phyloP scores from a whole-genome alignment of 2,888 invertebrate species.

The Megalurothrips usitatus region DNA sequence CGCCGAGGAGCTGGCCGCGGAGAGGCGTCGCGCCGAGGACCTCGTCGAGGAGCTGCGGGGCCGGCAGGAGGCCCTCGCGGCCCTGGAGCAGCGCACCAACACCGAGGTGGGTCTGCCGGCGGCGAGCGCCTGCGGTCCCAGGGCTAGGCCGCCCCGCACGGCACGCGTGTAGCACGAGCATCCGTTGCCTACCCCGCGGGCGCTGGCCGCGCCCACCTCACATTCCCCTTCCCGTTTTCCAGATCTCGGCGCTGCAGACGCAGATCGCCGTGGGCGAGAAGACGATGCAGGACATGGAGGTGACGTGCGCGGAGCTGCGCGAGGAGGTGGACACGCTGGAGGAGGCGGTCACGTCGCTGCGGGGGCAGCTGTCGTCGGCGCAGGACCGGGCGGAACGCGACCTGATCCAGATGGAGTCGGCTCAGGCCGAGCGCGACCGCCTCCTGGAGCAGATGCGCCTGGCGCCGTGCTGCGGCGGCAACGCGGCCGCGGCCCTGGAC shows the following conservation, averaged over 20 bases:
- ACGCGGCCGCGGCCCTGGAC: neutral
- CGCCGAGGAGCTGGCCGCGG: neutral
- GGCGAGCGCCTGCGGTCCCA: too few species aligned
- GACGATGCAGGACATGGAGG: slow-evolving; percentile 14
- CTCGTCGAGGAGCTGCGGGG: neutral
- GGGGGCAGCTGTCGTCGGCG: neutral
- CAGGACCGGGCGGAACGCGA: neutral
- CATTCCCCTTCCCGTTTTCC: neutral
- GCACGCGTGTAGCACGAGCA: too few species aligned
- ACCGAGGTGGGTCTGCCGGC: neutral
- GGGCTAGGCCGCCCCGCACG: too few species aligned
- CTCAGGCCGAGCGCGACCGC: neutral
- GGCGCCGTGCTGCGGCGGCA: neutral
- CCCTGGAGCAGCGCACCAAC: slow-evolving; percentile 13
- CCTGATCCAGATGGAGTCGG: neutral
- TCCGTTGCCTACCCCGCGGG: too few species aligned
- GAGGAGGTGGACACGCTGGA: slow-evolving; percentile 25
- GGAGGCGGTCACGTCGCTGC: neutral
- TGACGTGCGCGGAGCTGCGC: slow-evolving; percentile 19
- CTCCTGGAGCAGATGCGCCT: neutral
- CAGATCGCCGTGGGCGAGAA: slow-evolving; percentile 3
- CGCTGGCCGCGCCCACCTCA: too few species aligned
- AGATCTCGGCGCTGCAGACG: slow-evolving; percentile 12
- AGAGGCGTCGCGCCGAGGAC: neutral
- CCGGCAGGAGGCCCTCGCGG: neutral